Evolutionary conservation across 2,797 vertebrate genomes (phyloP), one percentile per base, ranked within the genome.

Genomic region (Hoplostethus mediterraneus): DNA sequence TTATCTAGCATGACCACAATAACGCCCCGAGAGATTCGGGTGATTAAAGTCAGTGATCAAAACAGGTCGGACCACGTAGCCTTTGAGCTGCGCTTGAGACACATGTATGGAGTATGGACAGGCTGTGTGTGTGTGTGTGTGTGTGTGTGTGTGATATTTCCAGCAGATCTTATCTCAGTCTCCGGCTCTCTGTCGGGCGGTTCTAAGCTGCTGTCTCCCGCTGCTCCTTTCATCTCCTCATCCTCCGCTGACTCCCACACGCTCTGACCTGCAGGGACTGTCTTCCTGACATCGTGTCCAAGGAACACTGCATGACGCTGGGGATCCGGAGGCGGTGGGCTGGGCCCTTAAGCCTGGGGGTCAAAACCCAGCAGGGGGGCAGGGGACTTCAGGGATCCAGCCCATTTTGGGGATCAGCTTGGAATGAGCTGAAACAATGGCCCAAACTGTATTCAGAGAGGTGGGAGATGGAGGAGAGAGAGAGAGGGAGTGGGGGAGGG

Each of bases 211-310:
- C 64, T 21, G 21, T 75, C 79, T 83, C 89, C 86, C 55, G 78
- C 88, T 84, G 75, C 70, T 87, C 28, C 85, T 90, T 93, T 92
- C 72, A 92, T 87, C 69, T 66, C 48, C 40, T 82, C 62, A 45
- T 64, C 71, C 61, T 80, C 58, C 75, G 76, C 72, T 0, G 61
- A 89, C 90, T 85, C 90, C 90, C 87, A 91, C 91, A 82, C 69
- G n/a, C 67, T 72, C 74, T 80, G 87, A 87, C 84, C 85, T 87
- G 77, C 48, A 2, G 79, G 75, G 73, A 85, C 66, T 5, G 51
- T 85, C 65, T 45, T 79, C 55, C 77, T 73, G 60, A 81, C 63
- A 49, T 65, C 9, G 17, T 61, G 60, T 62, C 77, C 3, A 2
- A 61, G 57, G 55, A 86, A 38, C 87, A 54, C 85, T 10, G 51